These are phyloP conservation scores for Gopherus evgoodei DNA, from an alignment of 2,113 vertebrate species.

Conservation along the genomic window DNA sequence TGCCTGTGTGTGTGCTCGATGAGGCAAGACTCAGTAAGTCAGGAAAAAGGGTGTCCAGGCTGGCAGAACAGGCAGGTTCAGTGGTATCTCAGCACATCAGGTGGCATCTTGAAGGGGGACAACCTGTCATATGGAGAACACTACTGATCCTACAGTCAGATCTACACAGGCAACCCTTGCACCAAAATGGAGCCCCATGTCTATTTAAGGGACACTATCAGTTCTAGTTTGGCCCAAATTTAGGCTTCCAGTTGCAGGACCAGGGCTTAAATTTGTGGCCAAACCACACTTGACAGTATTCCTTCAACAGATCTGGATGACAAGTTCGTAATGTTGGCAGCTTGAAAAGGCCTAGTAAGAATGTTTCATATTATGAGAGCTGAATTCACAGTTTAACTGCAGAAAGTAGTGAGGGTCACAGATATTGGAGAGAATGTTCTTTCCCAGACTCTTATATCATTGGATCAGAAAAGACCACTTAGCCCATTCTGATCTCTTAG, in stretches of 20 bases:
- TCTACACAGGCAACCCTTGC: neutral
- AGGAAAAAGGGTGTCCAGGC: too few species aligned
- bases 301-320: neutral
- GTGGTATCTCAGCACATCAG: too few species aligned
- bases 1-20: too few species aligned
- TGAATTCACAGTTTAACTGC: neutral
- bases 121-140: neutral
- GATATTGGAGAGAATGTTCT: neutral
- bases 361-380: fast-evolving
- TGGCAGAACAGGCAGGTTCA: too few species aligned
- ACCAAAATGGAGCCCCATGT: fast-evolving
- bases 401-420: neutral
- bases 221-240: neutral
- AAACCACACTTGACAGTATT: too few species aligned
- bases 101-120: too few species aligned
- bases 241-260: neutral
- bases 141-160: neutral
- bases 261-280: neutral
- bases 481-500: neutral
- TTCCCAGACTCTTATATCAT: neutral
- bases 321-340: neutral
- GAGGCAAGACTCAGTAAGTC: too few species aligned
- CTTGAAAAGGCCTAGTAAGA: neutral
- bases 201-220: fast-evolving
- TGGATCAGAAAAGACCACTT: neutral